Base-by-base conservation (phyloP, 2,888 invertebrate genomes). In the Eristalis tenax region DNA sequence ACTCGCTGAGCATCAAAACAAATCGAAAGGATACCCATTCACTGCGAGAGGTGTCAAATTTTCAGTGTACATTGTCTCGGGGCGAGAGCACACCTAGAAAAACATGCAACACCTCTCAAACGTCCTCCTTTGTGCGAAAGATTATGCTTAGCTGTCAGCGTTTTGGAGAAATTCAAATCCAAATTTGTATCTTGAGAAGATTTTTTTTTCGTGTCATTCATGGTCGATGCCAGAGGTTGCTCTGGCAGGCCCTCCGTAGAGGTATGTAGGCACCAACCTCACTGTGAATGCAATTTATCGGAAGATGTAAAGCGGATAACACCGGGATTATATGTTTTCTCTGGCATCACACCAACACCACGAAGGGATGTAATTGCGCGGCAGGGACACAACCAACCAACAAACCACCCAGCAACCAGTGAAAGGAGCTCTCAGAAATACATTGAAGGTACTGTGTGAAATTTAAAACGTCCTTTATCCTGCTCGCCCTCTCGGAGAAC, bases 281-380 rank as follows among this genome's bases (percentile, higher is more conserved):
- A 43, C 59, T 57, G 70, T 73, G 79, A 76, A 83, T 87, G 87
- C 87, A 87, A 87, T 87, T 87, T 87, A 87, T 87, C 73, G 87
- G 83, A 87, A 83, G 83, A 87, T 87, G 71, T 83, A 87, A 80
- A 83, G 87, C 87, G 83, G 83, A 87, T 87, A 83, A 83, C 83
- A 83, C 57, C 2, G 83, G 78, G 86, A 86, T 86, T 86, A 86
- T 79, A 76, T 71, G 66, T 38, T 78, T 78, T 83, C 28, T 38
- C 28, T 79, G 38, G 66, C 56, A 65, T 38, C 71, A 64, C 63
- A 68, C 74, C 50, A 56, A n/a, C 56, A 22, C 59, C 50, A 43
- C 40, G 76, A 64, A 63, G 64, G 79, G 75, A 87, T 83, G 83
- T 83, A 87, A 83, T 83, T 87, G 80, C 83, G 83, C 83, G 76